Percentiles rank a stretch among this genome's conserved stretches.
Evolutionary conservation across 2,113 vertebrate species (phyloP).

Genomic region (Vulpes lagopus): DNA sequence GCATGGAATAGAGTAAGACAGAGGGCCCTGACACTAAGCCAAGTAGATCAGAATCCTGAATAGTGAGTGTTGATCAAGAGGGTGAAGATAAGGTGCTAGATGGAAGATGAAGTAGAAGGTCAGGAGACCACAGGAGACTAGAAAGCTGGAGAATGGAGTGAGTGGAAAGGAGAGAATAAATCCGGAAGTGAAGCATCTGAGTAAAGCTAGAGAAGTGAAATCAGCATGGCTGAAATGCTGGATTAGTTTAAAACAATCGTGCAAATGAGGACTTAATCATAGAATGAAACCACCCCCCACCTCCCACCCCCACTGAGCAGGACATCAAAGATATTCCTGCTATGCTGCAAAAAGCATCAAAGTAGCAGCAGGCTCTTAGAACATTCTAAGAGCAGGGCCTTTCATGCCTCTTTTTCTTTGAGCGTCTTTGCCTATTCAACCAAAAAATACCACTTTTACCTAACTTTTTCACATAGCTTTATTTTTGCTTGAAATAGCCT

Average conservation of each 20-base stretch:
- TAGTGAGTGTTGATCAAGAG: background rate
- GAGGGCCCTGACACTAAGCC: background rate
- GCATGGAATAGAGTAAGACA: background rate
- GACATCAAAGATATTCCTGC: background rate
- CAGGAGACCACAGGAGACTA: background rate
- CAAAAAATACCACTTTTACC: background rate
- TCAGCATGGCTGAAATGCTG: background rate
- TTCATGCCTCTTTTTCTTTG: background rate
- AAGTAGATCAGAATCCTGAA: background rate
- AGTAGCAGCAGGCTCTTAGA: background rate
- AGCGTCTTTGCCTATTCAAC: background rate
- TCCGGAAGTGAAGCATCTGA: background rate
- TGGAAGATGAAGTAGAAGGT: background rate
- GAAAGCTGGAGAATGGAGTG: background rate
- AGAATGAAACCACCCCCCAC: background rate
- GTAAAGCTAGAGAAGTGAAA: background rate
- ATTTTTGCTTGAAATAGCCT: background rate
- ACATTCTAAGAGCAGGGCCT: background rate
- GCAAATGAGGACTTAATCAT: background rate
- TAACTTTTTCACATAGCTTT: constrained; percentile 10
- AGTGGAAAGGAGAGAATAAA: background rate
- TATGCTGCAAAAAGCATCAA: background rate
- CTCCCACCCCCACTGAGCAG: no score
- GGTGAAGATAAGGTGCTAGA: background rate
- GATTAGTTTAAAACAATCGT: background rate